Evolutionary conservation across 2,888 invertebrate genomes (phyloP).

Genomic region (Cacoxenus indagator): DNA sequence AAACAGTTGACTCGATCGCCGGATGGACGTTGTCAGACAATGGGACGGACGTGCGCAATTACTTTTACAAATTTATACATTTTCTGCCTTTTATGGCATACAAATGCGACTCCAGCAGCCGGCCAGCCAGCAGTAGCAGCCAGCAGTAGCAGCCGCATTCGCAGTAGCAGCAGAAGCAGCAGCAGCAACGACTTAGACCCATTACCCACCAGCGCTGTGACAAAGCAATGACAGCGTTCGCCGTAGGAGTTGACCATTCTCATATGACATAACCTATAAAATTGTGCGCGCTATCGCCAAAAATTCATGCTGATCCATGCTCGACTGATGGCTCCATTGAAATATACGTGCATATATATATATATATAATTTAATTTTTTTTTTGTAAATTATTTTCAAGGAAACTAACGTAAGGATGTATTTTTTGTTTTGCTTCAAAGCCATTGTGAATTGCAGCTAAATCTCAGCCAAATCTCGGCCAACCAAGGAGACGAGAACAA

Average conservation of each 20-base stretch:
- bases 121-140: slow-evolving; percentile 29
- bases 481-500: too few relatives aligned
- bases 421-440: too few relatives aligned
- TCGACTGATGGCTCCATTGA: slow-evolving; percentile 28
- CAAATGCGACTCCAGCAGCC: slow-evolving; percentile 47
- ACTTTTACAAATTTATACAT: slow-evolving; percentile 69
- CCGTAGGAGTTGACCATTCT: background rate
- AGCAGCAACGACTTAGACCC: background rate
- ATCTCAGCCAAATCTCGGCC: too few relatives aligned
- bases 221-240: slow-evolving; percentile 12
- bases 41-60: slow-evolving; percentile 55
- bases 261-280: slow-evolving; percentile 50
- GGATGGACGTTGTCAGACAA: background rate
- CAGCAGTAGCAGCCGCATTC: background rate
- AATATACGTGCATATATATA: background rate
- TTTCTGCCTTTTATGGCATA: slow-evolving; percentile 61
- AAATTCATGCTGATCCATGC: slow-evolving; percentile 56
- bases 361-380: background rate
- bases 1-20: background rate
- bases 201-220: background rate
- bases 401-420: too few relatives aligned
- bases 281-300: slow-evolving; percentile 61
- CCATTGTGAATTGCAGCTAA: too few relatives aligned
- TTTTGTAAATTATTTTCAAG: background rate
- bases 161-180: background rate